Evolutionary conservation across 2,888 invertebrate genomes (phyloP).

Genomic region (Neoitamus cyanurus): DNA sequence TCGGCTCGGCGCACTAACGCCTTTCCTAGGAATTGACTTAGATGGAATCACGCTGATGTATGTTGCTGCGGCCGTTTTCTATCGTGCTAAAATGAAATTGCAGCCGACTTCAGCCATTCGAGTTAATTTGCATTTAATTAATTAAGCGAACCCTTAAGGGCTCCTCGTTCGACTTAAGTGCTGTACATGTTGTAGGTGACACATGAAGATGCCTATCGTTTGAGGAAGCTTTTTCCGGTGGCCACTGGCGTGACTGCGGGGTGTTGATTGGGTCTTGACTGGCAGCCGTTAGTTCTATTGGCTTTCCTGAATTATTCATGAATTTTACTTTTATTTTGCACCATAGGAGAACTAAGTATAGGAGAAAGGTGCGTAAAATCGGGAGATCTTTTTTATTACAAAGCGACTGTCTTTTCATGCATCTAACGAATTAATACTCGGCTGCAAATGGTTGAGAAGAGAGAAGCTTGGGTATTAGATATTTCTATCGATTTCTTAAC

Average conservation of each 20-base stretch:
- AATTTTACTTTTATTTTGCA: neutral
- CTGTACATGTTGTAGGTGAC: constrained; percentile 27
- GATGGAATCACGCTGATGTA: constrained; percentile 40
- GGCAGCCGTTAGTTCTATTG: neutral
- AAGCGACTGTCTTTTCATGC: neutral
- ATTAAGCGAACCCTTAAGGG: constrained; percentile 32
- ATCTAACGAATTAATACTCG: no score
- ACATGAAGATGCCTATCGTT: constrained; percentile 32
- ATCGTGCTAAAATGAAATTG: constrained; percentile 42
- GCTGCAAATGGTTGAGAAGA: no score
- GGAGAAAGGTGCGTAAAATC: neutral
- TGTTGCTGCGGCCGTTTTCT: constrained; percentile 3
- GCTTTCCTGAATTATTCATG: neutral
- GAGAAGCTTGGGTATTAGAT: no score
- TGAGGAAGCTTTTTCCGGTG: constrained; percentile 18
- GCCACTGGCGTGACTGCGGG: neutral
- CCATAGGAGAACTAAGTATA: neutral
- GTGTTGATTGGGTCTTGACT: neutral
- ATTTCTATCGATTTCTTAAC: no score
- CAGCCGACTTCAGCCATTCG: neutral
- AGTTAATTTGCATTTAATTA: constrained; percentile 48
- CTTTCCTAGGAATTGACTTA: constrained; percentile 44
- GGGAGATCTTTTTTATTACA: neutral
- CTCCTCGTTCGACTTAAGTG: neutral
- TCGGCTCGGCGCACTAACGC: constrained; percentile 20